Evolutionary conservation across 2,113 vertebrate genomes (phyloP), one percentile per base, ranked within the genome.

Genomic region (Ceyx cyanopectus): DNA sequence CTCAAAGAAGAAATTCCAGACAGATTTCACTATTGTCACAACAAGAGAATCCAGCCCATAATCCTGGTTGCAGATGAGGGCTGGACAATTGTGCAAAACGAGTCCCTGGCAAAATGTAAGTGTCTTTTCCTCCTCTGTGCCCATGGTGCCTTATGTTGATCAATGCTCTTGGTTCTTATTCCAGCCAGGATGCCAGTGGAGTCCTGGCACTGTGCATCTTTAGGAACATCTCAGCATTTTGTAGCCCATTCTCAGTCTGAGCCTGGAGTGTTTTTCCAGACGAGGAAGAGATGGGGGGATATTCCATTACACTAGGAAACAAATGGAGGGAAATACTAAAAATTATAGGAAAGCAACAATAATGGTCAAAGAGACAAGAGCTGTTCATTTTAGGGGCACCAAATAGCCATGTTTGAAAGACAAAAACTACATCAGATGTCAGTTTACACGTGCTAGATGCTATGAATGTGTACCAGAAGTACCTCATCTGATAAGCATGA

Each of bases 31-130:
- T 99, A 99, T 94, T 97, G 94, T 63, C 97, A 98, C 90, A 99
- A 98, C 54, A 80, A 91, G 48, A 97, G 98, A 63, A 98, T 99
- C 93, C 98, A 98, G 58, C 99, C 98, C n/a, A 98, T 99, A 87
- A 97, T 99, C 72, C 93, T 99, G 92, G 93, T 99, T 60, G 99
- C 99, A 14, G 99, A 99, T 0, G 99, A 99, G 96, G 99, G 99
- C 78, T 99, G 99, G 99, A 99, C 98, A 16, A 99, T 99, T 23
- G 97, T 99, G 7, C 97, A 97, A 65, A 94, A 95, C 1, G 98
- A 97, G 62, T 92, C 97, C 15, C 97, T 98, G 21, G 34, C 80
- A 4, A 97, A 95, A 78, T 68, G 99, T 99, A 98, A 94, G 98
- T 93, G 37, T 9, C 2, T 60, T 82, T 85, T 89, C 65, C 37